These are phyloP conservation scores for Brachylomia viminalis DNA, from an alignment of 2,888 invertebrate species.

Conservation along the genomic window DNA sequence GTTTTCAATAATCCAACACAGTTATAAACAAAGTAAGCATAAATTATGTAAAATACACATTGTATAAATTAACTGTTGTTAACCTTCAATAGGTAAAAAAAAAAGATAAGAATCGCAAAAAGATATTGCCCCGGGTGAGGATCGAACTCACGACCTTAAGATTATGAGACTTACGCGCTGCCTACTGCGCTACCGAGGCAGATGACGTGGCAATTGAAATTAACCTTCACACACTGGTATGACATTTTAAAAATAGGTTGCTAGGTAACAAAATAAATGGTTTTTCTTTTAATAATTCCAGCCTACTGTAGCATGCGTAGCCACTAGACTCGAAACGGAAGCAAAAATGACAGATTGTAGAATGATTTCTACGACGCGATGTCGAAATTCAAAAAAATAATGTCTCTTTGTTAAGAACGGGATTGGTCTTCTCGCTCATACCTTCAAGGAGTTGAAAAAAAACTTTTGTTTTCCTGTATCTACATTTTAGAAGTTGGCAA, in stretches of 20 bases:
- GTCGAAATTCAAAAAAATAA: too few relatives aligned
- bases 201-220: slow-evolving; percentile 53
- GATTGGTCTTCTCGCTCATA: too few relatives aligned
- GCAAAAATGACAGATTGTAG: too few relatives aligned
- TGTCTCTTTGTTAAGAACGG: too few relatives aligned
- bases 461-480: too few relatives aligned
- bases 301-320: too few relatives aligned
- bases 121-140: slow-evolving; percentile 95
- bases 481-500: too few relatives aligned
- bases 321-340: too few relatives aligned
- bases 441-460: too few relatives aligned
- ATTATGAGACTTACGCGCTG: slow-evolving; percentile 97
- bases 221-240: not conserved
- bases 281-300: too few relatives aligned
- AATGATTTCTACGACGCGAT: too few relatives aligned
- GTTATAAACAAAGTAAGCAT: not conserved
- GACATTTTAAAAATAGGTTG: not conserved
- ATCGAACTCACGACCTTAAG: slow-evolving; percentile 99
- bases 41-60: slow-evolving; percentile 2
- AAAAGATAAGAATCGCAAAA: slow-evolving; percentile 46
- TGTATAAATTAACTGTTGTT: slow-evolving; percentile 1
- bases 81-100: slow-evolving; percentile 27
- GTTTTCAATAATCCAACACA: slow-evolving; percentile 9
- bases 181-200: slow-evolving; percentile 96
- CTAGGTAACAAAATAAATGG: not conserved